Evolutionary conservation across 2,888 invertebrate species (phyloP).

Genomic region (Trisateles emortualis): DNA sequence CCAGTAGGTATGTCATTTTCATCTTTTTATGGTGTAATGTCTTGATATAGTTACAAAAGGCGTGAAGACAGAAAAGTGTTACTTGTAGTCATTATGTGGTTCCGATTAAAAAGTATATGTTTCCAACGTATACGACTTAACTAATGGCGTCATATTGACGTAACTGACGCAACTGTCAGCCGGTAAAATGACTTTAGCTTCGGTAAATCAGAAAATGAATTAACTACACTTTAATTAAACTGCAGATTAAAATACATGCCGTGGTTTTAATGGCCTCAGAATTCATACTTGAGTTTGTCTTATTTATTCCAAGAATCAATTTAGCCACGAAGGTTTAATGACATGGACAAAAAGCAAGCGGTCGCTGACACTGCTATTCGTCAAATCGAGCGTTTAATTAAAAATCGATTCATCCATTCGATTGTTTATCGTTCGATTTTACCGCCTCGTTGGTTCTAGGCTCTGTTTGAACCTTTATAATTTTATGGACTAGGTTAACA

Average conservation of each 20-base stretch:
- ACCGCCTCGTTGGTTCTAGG: conserved; percentile 10
- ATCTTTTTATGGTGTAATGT: too few species aligned
- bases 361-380: conserved; percentile 54
- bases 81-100: too few species aligned
- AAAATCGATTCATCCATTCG: conserved; percentile 37
- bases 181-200: too few species aligned
- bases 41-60: too few species aligned
- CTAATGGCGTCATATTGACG: too few species aligned
- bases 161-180: too few species aligned
- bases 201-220: neutral
- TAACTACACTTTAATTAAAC: neutral
- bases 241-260: conserved; percentile 13
- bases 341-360: conserved; percentile 61
- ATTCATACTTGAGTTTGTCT: conserved; percentile 42
- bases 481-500: conserved; percentile 4
- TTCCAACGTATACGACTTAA: too few species aligned
- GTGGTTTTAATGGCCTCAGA: conserved; percentile 41
- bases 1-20: too few species aligned
- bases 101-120: too few species aligned
- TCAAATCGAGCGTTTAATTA: conserved; percentile 44
- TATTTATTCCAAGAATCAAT: conserved; percentile 69
- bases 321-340: conserved; percentile 60
- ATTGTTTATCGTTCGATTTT: conserved; percentile 20
- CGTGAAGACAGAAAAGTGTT: too few species aligned
- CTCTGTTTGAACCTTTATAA: neutral